Base-by-base conservation (phyloP, 2,113 vertebrate species). In the Oxyura jamaicensis region DNA sequence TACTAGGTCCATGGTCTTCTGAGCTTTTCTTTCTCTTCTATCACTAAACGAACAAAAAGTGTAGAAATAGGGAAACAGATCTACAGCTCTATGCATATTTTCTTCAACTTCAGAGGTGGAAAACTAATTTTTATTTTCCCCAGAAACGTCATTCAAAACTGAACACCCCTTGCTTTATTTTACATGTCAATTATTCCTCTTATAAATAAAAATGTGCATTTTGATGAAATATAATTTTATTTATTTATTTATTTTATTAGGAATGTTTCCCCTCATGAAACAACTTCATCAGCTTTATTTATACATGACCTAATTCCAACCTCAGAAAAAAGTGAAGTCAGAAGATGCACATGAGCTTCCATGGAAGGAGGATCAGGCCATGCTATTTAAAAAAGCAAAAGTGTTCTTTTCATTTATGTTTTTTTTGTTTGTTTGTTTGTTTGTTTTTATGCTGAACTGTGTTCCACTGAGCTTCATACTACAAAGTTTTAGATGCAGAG, bases 261-360 rank as follows among this genome's bases (percentile, higher is more conserved):
- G 71, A 83, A 35, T 85, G 90, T 65, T 91, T 91, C 59, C 63
- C 36, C 50, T 89, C 66, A 62, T 6, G 42, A 86, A 96, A 91
- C 66, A 96, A 93, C 66, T 91, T 88, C 66, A 96, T 90, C 86
- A 93, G 79, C 68, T 90, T 94, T 80, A 91, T 93, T 95, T 88
- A 78, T 69, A 95, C 35, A 39, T 72, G 88, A 89, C 91, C 94
- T 92, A 78, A 91, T 95, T 97, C 79, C 23, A 75, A 88, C 60
- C 55, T 88, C 11, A 23, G 36, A 48, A 28, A 65, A 56, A 31
- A 36, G 22, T 17, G 2, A 75, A 83, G 28, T 42, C 29, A 71
- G 21, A 90, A 83, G 72, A 88, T 63, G 62, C 66, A 86, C 85
- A 93, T 44, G 44, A 97, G 77, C 67, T 60, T 89, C 44, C 11